Evolutionary conservation across 2,113 vertebrate genomes (phyloP).

Genomic region (Indicator maculatus): DNA sequence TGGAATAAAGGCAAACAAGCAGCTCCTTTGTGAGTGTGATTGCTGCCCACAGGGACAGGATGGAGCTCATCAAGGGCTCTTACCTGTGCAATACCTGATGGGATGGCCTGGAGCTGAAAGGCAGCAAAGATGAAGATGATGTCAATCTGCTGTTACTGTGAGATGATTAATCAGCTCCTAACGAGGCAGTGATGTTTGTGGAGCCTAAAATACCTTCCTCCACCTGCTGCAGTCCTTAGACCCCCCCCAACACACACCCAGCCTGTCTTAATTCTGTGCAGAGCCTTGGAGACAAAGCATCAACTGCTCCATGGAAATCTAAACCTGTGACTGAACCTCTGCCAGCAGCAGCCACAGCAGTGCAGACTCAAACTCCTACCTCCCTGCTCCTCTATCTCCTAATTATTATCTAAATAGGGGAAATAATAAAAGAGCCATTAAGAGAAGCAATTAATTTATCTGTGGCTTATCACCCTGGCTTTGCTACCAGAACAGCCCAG

Average conservation of each 20-base stretch:
- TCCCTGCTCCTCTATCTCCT: background rate
- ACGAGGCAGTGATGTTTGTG: background rate
- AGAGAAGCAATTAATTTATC: background rate
- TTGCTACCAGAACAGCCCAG: background rate
- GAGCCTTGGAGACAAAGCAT: background rate
- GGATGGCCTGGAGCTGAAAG: background rate
- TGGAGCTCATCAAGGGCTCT: conserved; percentile 18
- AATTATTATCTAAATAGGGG: background rate
- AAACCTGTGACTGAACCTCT: background rate
- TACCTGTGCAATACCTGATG: background rate
- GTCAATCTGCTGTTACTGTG: background rate
- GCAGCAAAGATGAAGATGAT: background rate
- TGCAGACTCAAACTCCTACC: background rate
- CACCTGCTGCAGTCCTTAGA: background rate
- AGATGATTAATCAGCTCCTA: conserved; percentile 28
- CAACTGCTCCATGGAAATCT: background rate
- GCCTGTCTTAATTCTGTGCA: background rate
- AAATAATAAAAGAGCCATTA: background rate
- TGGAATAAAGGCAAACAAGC: background rate
- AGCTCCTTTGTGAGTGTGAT: background rate
- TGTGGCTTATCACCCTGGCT: background rate
- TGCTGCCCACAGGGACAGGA: background rate
- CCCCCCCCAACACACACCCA: background rate
- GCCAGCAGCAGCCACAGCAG: background rate
- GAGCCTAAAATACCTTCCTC: background rate